Percentiles rank a stretch among this genome's conserved stretches.
phyloP scores from a whole-genome alignment of 2,113 vertebrate species.

The Oncorhynchus mykiss region DNA sequence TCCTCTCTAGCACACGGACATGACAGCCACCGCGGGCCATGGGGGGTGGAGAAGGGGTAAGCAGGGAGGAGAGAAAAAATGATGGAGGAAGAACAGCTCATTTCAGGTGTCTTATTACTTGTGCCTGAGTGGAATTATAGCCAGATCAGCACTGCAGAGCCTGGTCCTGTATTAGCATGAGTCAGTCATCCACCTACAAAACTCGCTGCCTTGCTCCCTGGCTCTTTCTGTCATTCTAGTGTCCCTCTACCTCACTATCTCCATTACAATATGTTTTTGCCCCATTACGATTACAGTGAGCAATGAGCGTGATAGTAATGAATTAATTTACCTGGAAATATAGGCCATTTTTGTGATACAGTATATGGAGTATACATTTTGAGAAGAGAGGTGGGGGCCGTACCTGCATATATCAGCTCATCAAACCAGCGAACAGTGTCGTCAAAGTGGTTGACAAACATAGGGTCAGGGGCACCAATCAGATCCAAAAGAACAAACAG shows the following conservation, averaged over 20 bases:
- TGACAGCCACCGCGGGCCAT: background rate
- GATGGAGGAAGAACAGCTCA: background rate
- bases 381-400: background rate
- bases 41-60: background rate
- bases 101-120: conserved; percentile 2
- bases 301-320: background rate
- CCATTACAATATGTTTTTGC: background rate
- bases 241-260: too few relatives aligned
- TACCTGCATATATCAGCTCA: conserved; percentile 65
- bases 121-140: background rate
- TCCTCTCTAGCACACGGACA: conserved; percentile 59
- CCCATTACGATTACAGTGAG: background rate
- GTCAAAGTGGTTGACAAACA: conserved; percentile 74
- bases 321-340: background rate
- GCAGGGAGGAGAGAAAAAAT: background rate
- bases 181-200: background rate
- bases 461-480: conserved; percentile 61
- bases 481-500: conserved; percentile 77
- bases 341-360: background rate
- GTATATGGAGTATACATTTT: background rate
- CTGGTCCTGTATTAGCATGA: background rate
- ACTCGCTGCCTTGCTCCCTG: background rate
- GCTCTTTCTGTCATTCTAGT: background rate
- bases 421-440: conserved; percentile 71
- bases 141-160: background rate